Evolutionary conservation across 2,888 invertebrate species (phyloP), one percentile per base, ranked within the genome.

Genomic region (Hydropsyche betteni): DNA sequence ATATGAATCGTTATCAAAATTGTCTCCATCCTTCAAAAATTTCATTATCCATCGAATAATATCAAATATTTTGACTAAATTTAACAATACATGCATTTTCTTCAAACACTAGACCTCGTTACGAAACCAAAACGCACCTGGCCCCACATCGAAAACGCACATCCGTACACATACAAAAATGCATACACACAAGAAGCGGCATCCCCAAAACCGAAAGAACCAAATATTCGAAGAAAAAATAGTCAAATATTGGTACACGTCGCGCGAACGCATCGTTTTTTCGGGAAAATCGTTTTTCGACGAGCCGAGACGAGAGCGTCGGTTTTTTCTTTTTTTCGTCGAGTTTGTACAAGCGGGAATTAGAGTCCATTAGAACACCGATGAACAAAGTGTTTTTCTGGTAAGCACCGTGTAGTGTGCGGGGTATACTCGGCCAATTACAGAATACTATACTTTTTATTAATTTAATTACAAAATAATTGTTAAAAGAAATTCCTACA

Each of bases 281-380:
- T 44, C 44, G 44, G 71, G 78, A 69, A 78, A 78, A 78, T 78
- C 77, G 78, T 50, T 78, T 78, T 78, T 75, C 74, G 74, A 78
- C 75, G 75, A 64, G 75, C 71, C 75, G 64, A 64, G 55, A 55
- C 55, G 55, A 55, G 34, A 64, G 52, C 53, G 74, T 76, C 77
- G 50, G 50, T 55, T n/a, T 44, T 69, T 14, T 8, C 34, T 72
- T 58, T 72, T 72, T 55, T 72, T 38, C 75, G 74, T 74, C 75
- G 58, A 77, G 76, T 78, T 78, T 78, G 77, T 71, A 75, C 72
- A 77, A 75, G 75, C 70, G 68, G 75, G 78, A 78, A 78, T 78
- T 78, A 78, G 78, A 75, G 76, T 78, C 78, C 78, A 78, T 78
- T 78, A 77, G 78, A 76, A 76, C 78, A 75, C 44, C 75, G 75